A percentile compares a stretch with the other conserved stretches of the same genome.
Conservation (phyloP, 2,113 vertebrate species). For the Cynoglossus semilaevis region DNA sequence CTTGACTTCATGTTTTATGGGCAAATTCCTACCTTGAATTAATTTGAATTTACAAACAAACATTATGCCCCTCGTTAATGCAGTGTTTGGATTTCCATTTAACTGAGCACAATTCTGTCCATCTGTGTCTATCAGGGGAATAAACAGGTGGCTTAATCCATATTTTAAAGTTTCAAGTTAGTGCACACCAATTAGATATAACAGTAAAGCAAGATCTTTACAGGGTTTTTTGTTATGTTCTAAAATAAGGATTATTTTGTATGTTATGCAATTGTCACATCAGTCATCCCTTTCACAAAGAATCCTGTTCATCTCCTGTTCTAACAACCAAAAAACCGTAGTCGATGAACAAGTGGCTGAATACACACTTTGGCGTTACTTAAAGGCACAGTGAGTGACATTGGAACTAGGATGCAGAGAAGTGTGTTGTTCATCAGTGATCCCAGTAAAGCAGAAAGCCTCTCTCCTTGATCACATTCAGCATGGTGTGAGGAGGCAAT, state of each 20-base stretch:
- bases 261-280: too few relatives aligned
- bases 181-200: too few relatives aligned
- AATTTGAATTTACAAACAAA: not conserved
- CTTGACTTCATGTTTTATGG: not conserved
- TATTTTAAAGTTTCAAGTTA: too few relatives aligned
- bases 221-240: too few relatives aligned
- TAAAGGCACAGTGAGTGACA: not conserved
- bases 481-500: not conserved
- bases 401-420: too few relatives aligned
- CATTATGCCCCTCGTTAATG: not conserved
- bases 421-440: constrained; percentile 5
- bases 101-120: not conserved
- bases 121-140: too few relatives aligned
- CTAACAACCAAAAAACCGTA: too few relatives aligned
- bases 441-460: constrained; percentile 24
- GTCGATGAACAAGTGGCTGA: too few relatives aligned
- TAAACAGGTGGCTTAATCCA: too few relatives aligned
- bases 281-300: too few relatives aligned
- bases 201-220: too few relatives aligned
- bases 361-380: not conserved
- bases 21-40: not conserved
- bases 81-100: not conserved
- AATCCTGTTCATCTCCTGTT: not conserved
- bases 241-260: too few relatives aligned
- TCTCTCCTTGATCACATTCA: not conserved